Evolutionary conservation across 2,113 vertebrate species (phyloP).

Genomic region (Porphyrio hochstetteri): DNA sequence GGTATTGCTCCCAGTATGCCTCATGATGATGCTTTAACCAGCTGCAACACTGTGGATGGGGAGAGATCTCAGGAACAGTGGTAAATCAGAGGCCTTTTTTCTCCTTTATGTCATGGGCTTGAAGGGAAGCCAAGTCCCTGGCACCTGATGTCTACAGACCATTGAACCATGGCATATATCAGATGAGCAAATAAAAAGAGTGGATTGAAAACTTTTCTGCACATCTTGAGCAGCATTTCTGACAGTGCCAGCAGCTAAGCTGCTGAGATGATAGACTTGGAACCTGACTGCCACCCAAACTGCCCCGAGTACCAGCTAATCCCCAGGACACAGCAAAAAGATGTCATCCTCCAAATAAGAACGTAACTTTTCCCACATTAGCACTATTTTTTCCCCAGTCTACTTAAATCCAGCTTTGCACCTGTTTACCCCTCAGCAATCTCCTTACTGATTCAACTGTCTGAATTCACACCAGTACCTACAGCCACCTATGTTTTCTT

Average conservation of each 20-base stretch:
- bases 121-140: background rate
- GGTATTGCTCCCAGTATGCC: background rate
- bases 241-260: background rate
- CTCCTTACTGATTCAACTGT: background rate
- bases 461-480: background rate
- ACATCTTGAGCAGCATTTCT: background rate
- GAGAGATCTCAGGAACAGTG: background rate
- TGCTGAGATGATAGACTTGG: background rate
- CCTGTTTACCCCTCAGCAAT: background rate
- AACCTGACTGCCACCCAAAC: background rate
- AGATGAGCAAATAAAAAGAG: background rate
- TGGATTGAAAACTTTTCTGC: background rate
- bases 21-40: background rate
- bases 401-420: background rate
- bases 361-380: background rate
- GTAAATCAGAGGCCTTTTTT: background rate
- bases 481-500: background rate
- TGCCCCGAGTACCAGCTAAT: background rate
- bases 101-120: background rate
- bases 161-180: rapidly evolving
- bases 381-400: background rate
- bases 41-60: background rate
- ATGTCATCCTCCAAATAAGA: background rate
- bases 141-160: background rate
- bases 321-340: background rate